Percentiles rank a stretch among this genome's conserved stretches.
Evolutionary conservation across 2,797 vertebrate species (phyloP).

Genomic region (Pseudocheirus occidentalis): DNA sequence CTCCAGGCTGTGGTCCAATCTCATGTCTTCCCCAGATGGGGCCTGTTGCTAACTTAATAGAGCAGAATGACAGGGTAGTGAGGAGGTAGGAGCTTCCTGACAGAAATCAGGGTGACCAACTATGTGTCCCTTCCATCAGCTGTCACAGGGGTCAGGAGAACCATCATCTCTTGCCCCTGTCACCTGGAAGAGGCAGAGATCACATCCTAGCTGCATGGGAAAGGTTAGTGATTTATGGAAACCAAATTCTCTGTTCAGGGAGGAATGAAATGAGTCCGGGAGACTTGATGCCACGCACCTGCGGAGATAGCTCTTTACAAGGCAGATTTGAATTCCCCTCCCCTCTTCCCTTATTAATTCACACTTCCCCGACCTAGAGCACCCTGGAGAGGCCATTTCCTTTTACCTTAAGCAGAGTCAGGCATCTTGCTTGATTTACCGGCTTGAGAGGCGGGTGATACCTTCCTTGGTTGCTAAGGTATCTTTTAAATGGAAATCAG

Average conservation of each 20-base stretch:
- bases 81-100: slow-evolving; percentile 74
- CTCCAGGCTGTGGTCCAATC: fast-evolving
- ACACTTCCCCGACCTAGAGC: slow-evolving; percentile 59
- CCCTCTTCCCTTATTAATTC: slow-evolving; percentile 77
- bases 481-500: slow-evolving; percentile 84
- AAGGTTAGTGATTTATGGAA: background rate
- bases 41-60: background rate
- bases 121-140: slow-evolving; percentile 1
- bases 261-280: slow-evolving; percentile 1
- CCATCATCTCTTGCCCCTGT: background rate
- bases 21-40: background rate
- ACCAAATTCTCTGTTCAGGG: background rate
- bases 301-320: slow-evolving; percentile 29
- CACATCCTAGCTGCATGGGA: background rate
- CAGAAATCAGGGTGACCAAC: slow-evolving; percentile 74
- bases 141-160: background rate
- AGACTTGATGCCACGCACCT: background rate
- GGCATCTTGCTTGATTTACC: slow-evolving; percentile 78
- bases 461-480: slow-evolving; percentile 77
- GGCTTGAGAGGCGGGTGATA: slow-evolving; percentile 69
- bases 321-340: slow-evolving; percentile 9
- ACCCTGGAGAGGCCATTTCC: slow-evolving; percentile 71
- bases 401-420: slow-evolving; percentile 77
- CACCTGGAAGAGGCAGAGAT: background rate
- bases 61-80: background rate